Evolutionary conservation across 2,888 invertebrate species (phyloP).

Genomic region (Tinea trinotella): DNA sequence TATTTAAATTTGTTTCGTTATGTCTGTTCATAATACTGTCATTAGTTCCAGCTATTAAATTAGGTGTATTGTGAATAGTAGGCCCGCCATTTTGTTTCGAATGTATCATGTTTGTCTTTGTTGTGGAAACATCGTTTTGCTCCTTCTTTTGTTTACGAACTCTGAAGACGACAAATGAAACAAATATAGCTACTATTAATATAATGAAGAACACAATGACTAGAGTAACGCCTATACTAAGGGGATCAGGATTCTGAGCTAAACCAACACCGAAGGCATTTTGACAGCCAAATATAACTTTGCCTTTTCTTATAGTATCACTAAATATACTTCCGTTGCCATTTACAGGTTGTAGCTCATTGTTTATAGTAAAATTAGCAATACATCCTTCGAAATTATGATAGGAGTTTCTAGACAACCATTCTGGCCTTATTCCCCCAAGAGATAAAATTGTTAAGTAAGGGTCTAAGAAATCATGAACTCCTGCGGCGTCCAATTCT

Average conservation of each 20-base stretch:
- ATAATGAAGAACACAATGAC: conserved; percentile 96
- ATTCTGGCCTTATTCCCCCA: conserved; percentile 81
- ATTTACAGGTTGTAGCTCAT: conserved; percentile 90
- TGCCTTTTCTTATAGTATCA: conserved; percentile 79
- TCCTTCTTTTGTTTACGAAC: conserved; percentile 90
- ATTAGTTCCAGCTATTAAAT: conserved; percentile 76
- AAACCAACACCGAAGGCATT: conserved; percentile 83
- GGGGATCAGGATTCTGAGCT: conserved; percentile 85
- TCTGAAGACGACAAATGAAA: conserved; percentile 93
- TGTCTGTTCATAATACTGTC: conserved; percentile 79
- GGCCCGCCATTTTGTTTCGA: conserved; percentile 84
- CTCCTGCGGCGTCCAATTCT: conserved; percentile 87
- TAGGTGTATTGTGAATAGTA: conserved; percentile 78
- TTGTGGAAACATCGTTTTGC: conserved; percentile 78
- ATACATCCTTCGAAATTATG: conserved; percentile 90
- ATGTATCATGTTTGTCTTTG: conserved; percentile 78
- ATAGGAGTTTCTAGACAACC: conserved; percentile 67
- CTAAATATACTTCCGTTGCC: conserved; percentile 88
- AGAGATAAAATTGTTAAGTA: conserved; percentile 86
- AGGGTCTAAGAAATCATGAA: conserved; percentile 94
- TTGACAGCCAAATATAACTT: conserved; percentile 81
- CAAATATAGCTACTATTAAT: conserved; percentile 88
- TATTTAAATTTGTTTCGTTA: conserved; percentile 79
- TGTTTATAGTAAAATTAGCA: conserved; percentile 90
- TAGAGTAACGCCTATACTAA: conserved; percentile 93